A percentile compares a stretch with the other conserved stretches of the same genome.
Evolutionary conservation across 2,888 invertebrate species (phyloP).

Genomic region (Empis stercorea): DNA sequence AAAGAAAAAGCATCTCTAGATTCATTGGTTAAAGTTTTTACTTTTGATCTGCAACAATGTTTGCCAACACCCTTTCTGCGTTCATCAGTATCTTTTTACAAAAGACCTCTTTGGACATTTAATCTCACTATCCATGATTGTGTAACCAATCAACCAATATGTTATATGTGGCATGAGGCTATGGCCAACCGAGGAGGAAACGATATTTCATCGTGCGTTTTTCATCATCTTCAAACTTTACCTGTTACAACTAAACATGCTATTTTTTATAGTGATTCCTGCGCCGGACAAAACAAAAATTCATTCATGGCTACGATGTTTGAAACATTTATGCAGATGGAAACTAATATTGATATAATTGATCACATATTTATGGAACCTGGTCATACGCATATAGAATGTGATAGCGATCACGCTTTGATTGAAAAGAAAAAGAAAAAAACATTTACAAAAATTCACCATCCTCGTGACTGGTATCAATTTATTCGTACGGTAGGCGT

Average conservation of each 20-base stretch:
- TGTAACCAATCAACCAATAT: slow-evolving; percentile 8
- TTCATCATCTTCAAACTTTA: slow-evolving; percentile 7
- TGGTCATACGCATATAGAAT: not conserved
- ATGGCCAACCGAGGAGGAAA: slow-evolving; percentile 12
- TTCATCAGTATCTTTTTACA: slow-evolving; percentile 11
- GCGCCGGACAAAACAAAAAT: slow-evolving; percentile 12
- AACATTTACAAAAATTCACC: not conserved
- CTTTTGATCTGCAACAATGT: slow-evolving; percentile 13
- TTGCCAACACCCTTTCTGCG: slow-evolving; percentile 11
- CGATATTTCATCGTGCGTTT: slow-evolving; percentile 11
- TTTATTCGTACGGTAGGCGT: not conserved
- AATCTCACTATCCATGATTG: slow-evolving; percentile 12
- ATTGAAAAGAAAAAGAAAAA: not conserved
- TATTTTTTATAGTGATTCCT: slow-evolving; percentile 13
- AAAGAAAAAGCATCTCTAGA: slow-evolving; percentile 7
- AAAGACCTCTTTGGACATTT: slow-evolving; percentile 12
- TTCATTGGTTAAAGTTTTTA: not conserved
- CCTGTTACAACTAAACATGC: slow-evolving; percentile 6
- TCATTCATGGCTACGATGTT: slow-evolving; percentile 11
- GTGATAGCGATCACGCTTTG: too few relatives aligned
- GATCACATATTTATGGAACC: slow-evolving; percentile 1
- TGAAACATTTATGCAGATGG: slow-evolving; percentile 4
- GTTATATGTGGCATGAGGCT: slow-evolving; percentile 15
- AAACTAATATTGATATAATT: not conserved
- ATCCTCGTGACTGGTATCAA: not conserved